These are phyloP conservation scores for Zophobas atratus DNA, from an alignment of 1,140 invertebrate genomes.

Conservation along the genomic window DNA sequence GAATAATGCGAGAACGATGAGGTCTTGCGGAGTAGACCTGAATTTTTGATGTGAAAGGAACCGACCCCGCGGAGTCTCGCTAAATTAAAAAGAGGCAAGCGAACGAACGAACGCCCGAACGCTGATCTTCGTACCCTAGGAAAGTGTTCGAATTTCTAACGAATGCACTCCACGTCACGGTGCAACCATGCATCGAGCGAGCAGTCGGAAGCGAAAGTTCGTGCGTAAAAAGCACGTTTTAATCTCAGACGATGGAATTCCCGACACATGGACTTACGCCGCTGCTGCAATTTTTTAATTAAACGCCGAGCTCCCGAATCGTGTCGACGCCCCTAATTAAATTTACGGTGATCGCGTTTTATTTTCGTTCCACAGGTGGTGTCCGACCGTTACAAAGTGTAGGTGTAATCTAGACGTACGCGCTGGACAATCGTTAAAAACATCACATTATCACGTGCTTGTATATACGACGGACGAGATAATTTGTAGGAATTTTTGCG, in stretches of 20 bases:
- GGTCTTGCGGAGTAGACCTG: not conserved
- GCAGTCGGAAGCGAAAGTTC: too few relatives aligned
- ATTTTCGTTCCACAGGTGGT: conserved; percentile 29
- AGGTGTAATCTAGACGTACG: conserved; percentile 10
- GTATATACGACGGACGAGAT: not conserved
- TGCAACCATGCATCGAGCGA: too few relatives aligned
- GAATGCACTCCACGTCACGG: too few relatives aligned
- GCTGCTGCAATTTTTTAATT: conserved; percentile 29
- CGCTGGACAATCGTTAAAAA: conserved; percentile 17
- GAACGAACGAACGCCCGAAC: too few relatives aligned
- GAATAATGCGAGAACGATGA: conserved; percentile 14
- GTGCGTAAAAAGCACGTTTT: not conserved
- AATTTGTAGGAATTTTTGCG: not conserved
- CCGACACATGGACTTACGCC: conserved; percentile 11
- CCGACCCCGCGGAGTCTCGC: too few relatives aligned
- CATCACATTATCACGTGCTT: conserved; percentile 13
- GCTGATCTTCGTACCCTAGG: too few relatives aligned
- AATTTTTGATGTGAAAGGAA: not conserved
- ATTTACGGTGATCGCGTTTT: conserved; percentile 26
- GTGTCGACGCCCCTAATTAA: not conserved
- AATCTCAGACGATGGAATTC: not conserved
- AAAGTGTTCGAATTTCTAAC: too few relatives aligned
- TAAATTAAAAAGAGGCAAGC: too few relatives aligned
- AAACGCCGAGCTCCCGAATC: not conserved
- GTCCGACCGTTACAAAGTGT: conserved; percentile 15